A percentile compares a stretch with the other conserved stretches of the same genome.
These are phyloP conservation scores for Papilio machaon DNA, from an alignment of 1,140 invertebrate genomes.

Conservation along the genomic window DNA sequence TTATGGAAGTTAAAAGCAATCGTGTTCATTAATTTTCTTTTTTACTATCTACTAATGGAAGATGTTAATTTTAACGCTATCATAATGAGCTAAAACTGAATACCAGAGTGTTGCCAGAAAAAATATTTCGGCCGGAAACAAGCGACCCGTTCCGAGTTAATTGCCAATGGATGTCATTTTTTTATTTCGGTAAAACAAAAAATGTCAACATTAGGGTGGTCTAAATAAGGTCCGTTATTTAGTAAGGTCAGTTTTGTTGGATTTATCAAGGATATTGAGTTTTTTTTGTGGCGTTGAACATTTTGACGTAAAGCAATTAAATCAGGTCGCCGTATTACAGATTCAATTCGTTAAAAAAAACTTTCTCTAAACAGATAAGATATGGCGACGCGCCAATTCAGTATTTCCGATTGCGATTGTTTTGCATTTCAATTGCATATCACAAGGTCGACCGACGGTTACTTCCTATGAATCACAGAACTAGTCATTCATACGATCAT, in stretches of 20 bases:
- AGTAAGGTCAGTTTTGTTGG: conserved; percentile 4
- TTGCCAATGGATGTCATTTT: conserved; percentile 13
- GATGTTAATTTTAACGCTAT: conserved; percentile 25
- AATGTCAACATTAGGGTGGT: conserved; percentile 9
- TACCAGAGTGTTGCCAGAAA: conserved; percentile 12
- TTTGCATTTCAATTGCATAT: conserved; percentile 10
- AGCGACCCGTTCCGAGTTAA: background rate
- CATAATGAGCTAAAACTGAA: conserved; percentile 8
- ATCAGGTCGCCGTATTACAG: background rate
- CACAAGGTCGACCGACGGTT: background rate
- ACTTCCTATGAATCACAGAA: conserved; percentile 6
- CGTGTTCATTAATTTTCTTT: conserved; percentile 1
- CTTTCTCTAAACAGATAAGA: conserved; percentile 3
- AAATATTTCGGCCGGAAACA: conserved; percentile 24
- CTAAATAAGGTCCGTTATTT: background rate
- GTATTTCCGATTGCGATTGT: conserved; percentile 7
- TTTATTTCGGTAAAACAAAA: background rate
- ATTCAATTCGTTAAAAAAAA: background rate
- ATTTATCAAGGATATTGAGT: background rate
- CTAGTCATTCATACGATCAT: background rate
- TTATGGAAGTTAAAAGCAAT: conserved; percentile 9
- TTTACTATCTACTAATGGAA: conserved; percentile 17
- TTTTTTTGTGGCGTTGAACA: background rate
- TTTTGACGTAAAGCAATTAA: background rate
- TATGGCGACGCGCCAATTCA: conserved; percentile 9